Base-by-base conservation (phyloP, 2,888 invertebrate species). In the Drosophila borborema region DNA sequence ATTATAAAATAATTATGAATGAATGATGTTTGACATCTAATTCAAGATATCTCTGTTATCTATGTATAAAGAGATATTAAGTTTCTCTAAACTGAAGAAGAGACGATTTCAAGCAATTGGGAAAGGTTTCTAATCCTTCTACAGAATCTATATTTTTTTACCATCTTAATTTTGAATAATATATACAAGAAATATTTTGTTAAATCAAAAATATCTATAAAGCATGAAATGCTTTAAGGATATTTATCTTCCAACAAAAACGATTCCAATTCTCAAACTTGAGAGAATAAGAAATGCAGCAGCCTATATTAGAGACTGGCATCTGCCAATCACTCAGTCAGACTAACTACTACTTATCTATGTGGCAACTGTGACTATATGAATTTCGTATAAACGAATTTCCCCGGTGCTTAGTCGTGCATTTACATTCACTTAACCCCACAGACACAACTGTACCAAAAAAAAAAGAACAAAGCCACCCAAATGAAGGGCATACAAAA, bases 401-500 rank as follows among this genome's bases (percentile, higher is more conserved):
- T 78, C 41, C 61, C 41, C 59, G 20, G 51, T 63, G 72, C 66
- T 77, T 61, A 76, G 56, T 45, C 74, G 65, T 66, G 43, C 73
- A 64, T 78, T 78, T 61, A 43, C 68, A 67, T 67, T 76, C 77
- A 78, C 81, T 86, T 84, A 84, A 78, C 75, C 89, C 87, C 63
- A 69, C 56, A 64, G 76, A 79, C 84, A 81, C 89, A 84, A 89
- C 87, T 85, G 89, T 89, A 85, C 89, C 82, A 66, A 72, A 86
- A 40, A 28, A 34, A 89, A 74, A 51, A 74, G 73, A 84, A 85
- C 85, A 85, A 85, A 84, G 88, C 73, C 63, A 70, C 69, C 88
- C 58, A 85, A 85, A 85, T 85, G 90, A 85, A 85, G 85, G 85
- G 85, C 88, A 89, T 69, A 89, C 75, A 65, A 83, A 83, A 83